Base-by-base conservation (phyloP, 1,140 invertebrate species). In the Drosophila baimaii region DNA sequence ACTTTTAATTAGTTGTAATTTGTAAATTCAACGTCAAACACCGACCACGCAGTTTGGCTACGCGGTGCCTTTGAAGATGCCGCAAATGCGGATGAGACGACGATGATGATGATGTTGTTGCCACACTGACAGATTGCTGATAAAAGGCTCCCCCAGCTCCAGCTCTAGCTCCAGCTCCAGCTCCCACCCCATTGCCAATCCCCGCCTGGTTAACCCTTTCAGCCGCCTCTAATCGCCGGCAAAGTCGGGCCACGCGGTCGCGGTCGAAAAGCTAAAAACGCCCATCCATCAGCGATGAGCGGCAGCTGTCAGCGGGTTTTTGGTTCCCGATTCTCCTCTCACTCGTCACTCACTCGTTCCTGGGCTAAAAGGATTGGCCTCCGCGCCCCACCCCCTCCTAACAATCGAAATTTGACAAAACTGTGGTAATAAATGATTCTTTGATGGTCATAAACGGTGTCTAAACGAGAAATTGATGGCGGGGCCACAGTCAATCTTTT, bases 1-100 rank as follows among this genome's bases (percentile, higher is more conserved):
- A 89, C 81, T 89, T 89, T 89, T 89, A 89, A 89, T 89, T 89
- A 89, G 84, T 89, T 89, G 84, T 89, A 89, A 89, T 89, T 89
- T 89, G 84, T 89, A 81, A 84, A 89, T 90, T 89, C 74, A 89
- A 89, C 84, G 84, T 88, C 84, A 88, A 80, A 69, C 65, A 41
- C 66, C 81, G 81, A 44, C 79, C 84, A 70, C 79, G 62, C 66
- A 81, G 39, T 21, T 51, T 54, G 52, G 51, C 8, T 43, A 44
- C 49, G 39, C 55, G 52, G 46, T 29, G 56, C 27, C 84, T 88
- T 88, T 88, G 84, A 89, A 74, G 84, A 70, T 58, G 77, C 76
- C 83, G 83, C 71, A 23, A 59, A 43, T 58, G 23, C 61, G 55
- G 61, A 43, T 49, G 73, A 23, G 43, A 29, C 8, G 29, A 31